Evolutionary conservation across 2,888 invertebrate species (phyloP), one percentile per base, ranked within the genome.

Genomic region (Xylota sylvarum): DNA sequence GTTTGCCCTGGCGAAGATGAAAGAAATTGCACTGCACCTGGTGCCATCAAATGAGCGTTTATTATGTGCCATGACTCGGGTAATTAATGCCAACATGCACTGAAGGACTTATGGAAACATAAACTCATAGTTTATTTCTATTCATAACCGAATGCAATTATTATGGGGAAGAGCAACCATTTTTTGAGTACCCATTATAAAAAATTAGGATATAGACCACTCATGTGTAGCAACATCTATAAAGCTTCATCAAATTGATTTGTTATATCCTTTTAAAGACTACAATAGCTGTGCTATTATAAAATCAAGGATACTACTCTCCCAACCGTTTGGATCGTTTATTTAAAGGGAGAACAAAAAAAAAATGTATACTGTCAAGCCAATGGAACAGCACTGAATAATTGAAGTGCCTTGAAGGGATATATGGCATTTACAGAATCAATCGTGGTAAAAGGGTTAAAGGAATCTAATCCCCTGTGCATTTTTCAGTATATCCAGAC

Each of bases 371-470:
- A 23, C 23, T 50, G 19, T 23, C 23, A 50, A 4, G 1, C 50
- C 19, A 50, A 50, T 23, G 23, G 3, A 12, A 50, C 50, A 23
- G 23, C 23, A 6, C 40, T 19, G 52, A 67, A 52, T 52, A 37
- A 27, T 50, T 67, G 37, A 67, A 23, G 67, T 52, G 9, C 10
- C 52, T 52, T 37, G 14, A 27, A 52, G 32, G 5, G 50, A 50
- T 50, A 48, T 12, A 12, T 17, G 19, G 27, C n/a, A 52, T 37
- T 67, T 27, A 32, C 23, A 40, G 37, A 52, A 52, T 12, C 67
- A 67, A 67, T 67, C 37, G 52, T 23, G 52, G 37, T 67, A 67
- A 67, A 67, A 67, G 67, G 64, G 52, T 50, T 52, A 40, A 37
- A 37, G 23, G 19, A 35, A 6, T 30, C 46, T 17, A 65, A 19